A percentile compares a stretch with the other conserved stretches of the same genome.
phyloP scores from a whole-genome alignment of 1,140 invertebrate species.

The Drosophila nikananu region DNA sequence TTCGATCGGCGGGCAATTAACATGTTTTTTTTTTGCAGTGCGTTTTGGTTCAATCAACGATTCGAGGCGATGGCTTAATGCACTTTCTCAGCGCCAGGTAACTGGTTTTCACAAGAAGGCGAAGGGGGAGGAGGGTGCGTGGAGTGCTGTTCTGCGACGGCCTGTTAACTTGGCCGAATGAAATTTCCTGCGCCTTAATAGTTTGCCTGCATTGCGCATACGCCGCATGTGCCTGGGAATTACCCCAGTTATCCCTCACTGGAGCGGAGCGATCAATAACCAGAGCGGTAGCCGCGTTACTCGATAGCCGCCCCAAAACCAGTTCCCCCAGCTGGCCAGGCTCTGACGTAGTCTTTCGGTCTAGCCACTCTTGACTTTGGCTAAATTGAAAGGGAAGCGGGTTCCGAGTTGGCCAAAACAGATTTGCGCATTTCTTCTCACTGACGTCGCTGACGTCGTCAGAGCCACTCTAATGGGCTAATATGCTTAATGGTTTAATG shows the following conservation, averaged over 20 bases:
- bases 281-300: constrained; percentile 26
- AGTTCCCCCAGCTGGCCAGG: constrained; percentile 11
- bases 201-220: constrained; percentile 74
- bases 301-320: constrained; percentile 34
- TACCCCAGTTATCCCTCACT: constrained; percentile 43
- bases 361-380: constrained; percentile 51
- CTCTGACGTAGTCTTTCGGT: constrained; percentile 43
- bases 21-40: constrained; percentile 51
- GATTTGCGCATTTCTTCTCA: constrained; percentile 25
- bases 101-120: constrained; percentile 39
- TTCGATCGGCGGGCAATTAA: constrained; percentile 64
- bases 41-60: constrained; percentile 10
- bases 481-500: constrained; percentile 20
- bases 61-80: constrained; percentile 60
- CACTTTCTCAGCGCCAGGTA: constrained; percentile 74
- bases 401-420: constrained; percentile 11
- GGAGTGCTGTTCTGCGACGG: constrained; percentile 20
- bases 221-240: constrained; percentile 59
- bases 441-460: constrained; percentile 15
- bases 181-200: constrained; percentile 67
- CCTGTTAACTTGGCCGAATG: constrained; percentile 51
- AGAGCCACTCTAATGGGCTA: constrained; percentile 22
- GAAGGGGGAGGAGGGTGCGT: not conserved
- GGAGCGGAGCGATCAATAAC: constrained; percentile 19
- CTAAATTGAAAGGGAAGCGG: constrained; percentile 19